phyloP scores from a whole-genome alignment of 2,113 vertebrate genomes.

The Neolamprologus falcicula region DNA sequence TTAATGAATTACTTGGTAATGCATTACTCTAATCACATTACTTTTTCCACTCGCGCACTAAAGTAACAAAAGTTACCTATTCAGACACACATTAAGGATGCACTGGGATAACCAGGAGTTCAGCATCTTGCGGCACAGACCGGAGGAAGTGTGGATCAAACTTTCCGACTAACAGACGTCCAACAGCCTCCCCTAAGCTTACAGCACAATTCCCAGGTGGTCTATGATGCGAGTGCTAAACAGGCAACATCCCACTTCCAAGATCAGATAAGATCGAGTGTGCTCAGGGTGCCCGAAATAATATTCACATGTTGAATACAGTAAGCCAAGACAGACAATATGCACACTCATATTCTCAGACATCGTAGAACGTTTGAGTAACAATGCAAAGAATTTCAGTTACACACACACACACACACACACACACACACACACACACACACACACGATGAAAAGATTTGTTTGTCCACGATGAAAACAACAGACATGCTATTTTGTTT shows the following conservation, averaged over 20 bases:
- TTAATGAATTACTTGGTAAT: background rate
- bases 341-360: background rate
- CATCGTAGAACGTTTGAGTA: background rate
- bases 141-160: background rate
- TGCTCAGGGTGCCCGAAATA: background rate
- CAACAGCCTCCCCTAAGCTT: background rate
- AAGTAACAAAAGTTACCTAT: background rate
- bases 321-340: background rate
- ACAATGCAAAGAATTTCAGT: background rate
- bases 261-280: background rate
- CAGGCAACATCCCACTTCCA: background rate
- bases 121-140: background rate
- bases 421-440: background rate
- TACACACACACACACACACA: fast-evolving
- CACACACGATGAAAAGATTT: background rate
- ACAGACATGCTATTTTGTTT: too few relatives aligned
- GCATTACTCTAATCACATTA: background rate
- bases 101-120: background rate
- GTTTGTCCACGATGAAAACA: background rate
- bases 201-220: background rate
- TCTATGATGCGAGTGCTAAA: background rate
- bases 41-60: background rate
- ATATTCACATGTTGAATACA: background rate
- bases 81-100: background rate
- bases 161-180: background rate